Evolutionary conservation across 1,140 invertebrate species (phyloP).

Genomic region (Atta colombica): DNA sequence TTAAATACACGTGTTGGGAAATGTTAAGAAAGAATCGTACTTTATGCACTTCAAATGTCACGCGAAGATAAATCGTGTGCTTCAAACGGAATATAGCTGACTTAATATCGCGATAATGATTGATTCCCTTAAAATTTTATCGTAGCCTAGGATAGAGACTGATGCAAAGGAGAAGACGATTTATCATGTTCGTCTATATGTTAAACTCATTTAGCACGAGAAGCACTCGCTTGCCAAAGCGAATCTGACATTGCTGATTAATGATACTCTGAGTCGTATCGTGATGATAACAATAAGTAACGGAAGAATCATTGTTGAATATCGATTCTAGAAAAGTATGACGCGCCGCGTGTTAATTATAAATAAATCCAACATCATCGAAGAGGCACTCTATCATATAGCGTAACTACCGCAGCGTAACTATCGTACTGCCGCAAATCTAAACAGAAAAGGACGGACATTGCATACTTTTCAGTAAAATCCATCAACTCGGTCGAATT

Average conservation of each 20-base stretch:
- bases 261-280: constrained; percentile 10
- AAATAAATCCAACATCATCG: constrained; percentile 31
- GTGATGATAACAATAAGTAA: constrained; percentile 6
- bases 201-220: constrained; percentile 41
- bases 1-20: not conserved
- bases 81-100: constrained; percentile 2
- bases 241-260: constrained; percentile 38
- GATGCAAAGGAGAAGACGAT: constrained; percentile 14
- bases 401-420: too few relatives aligned
- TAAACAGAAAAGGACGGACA: not conserved
- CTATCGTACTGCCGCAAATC: not conserved
- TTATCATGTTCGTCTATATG: constrained; percentile 38
- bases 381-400: not conserved
- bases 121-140: constrained; percentile 45
- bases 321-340: not conserved
- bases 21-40: not conserved
- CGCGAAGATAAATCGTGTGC: constrained; percentile 38
- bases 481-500: not conserved
- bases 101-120: constrained; percentile 56
- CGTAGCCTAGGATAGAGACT: constrained; percentile 21
- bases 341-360: constrained; percentile 20
- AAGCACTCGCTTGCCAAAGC: constrained; percentile 33
- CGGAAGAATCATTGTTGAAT: constrained; percentile 13
- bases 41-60: not conserved
- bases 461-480: not conserved